phyloP scores from a whole-genome alignment of 64 coral and sea anemone species.

The Montipora cactus region DNA sequence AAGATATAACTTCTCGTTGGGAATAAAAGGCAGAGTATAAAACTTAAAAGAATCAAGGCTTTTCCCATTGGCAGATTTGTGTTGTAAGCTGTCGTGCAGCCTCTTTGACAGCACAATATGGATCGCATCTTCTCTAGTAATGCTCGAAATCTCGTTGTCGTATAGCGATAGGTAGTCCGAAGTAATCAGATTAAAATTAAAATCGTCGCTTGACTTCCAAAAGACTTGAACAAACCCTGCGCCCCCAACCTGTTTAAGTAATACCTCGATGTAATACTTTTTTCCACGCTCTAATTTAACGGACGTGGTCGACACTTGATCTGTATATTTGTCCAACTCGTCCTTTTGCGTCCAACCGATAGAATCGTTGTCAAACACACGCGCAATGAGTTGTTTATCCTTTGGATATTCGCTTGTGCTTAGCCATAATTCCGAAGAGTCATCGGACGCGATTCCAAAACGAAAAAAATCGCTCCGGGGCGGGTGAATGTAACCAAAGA shows the following conservation, averaged over 20 bases:
- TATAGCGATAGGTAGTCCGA: not conserved
- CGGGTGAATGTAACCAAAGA: slow-evolving; percentile 73
- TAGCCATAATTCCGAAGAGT: slow-evolving; percentile 78
- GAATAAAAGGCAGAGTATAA: slow-evolving; percentile 26
- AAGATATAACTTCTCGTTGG: not conserved
- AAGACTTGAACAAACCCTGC: slow-evolving; percentile 15
- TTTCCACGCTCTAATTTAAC: slow-evolving; percentile 32
- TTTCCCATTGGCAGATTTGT: not conserved
- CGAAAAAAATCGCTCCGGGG: slow-evolving; percentile 7
- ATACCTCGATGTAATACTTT: slow-evolving; percentile 67
- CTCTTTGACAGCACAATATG: not conserved
- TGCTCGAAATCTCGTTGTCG: not conserved
- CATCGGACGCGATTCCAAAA: slow-evolving; percentile 78
- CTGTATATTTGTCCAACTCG: slow-evolving; percentile 55
- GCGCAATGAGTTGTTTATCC: slow-evolving; percentile 51
- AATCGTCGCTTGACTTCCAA: not conserved
- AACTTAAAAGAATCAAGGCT: not conserved
- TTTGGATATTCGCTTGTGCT: slow-evolving; percentile 54
- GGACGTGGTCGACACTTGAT: slow-evolving; percentile 29
- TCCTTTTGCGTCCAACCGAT: slow-evolving; percentile 12
- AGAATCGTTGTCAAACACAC: slow-evolving; percentile 27
- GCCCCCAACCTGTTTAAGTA: slow-evolving; percentile 42
- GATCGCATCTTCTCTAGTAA: not conserved
- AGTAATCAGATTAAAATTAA: not conserved
- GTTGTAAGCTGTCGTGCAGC: not conserved